Evolutionary conservation across 1,140 invertebrate genomes (phyloP).

Genomic region (Drosophila erecta): DNA sequence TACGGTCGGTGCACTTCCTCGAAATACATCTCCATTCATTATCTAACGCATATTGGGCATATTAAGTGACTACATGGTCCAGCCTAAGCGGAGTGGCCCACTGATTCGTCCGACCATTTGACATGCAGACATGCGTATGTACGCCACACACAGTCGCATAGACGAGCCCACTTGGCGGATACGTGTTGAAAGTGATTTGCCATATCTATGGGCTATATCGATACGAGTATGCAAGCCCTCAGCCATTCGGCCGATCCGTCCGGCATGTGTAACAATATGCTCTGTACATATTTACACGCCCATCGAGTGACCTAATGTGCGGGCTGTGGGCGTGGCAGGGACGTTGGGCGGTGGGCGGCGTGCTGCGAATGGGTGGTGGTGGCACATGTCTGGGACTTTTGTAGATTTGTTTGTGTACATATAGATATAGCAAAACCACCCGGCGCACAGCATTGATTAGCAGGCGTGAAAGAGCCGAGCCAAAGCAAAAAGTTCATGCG

Average conservation of each 20-base stretch:
- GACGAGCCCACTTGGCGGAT: conserved; percentile 8
- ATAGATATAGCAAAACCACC: conserved; percentile 81
- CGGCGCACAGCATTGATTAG: conserved; percentile 82
- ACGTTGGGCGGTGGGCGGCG: neutral
- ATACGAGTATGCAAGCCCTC: conserved; percentile 34
- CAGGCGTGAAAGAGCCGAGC: conserved; percentile 57
- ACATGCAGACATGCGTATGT: too few species aligned
- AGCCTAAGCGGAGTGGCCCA: conserved; percentile 11
- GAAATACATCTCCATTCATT: neutral
- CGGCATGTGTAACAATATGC: conserved; percentile 55
- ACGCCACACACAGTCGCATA: neutral
- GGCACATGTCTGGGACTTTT: conserved; percentile 71
- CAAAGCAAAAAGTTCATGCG: conserved; percentile 77
- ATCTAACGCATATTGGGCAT: neutral
- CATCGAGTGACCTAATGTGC: conserved; percentile 56
- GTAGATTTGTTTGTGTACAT: conserved; percentile 84
- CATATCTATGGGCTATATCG: conserved; percentile 30
- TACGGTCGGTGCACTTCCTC: neutral
- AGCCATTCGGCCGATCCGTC: conserved; percentile 25
- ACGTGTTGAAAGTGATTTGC: conserved; percentile 12
- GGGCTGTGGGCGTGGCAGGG: conserved; percentile 16
- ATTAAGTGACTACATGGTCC: conserved; percentile 3
- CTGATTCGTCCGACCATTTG: conserved; percentile 1
- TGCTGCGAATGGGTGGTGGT: neutral
- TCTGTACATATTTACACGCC: conserved; percentile 81